Base-by-base conservation (phyloP, 2,888 invertebrate species). In the Microplitis manilae region DNA sequence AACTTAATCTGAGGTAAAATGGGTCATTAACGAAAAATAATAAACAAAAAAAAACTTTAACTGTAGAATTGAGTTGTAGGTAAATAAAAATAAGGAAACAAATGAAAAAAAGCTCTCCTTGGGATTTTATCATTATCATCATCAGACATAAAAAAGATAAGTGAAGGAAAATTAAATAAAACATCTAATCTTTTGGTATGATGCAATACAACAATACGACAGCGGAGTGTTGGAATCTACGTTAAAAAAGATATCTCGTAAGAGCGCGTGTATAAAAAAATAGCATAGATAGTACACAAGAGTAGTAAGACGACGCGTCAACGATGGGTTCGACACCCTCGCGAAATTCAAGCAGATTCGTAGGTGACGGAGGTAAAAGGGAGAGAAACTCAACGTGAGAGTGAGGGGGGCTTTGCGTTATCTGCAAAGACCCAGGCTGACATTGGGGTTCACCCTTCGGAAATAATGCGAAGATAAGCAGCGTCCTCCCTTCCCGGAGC, bases 401-500 rank as follows among this genome's bases (percentile, higher is more conserved):
- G 68, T 68, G 65, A 68, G 41, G 70, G 75, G 62, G 68, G 80
- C 81, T 79, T 79, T 83, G 82, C 86, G 89, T 89, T 89, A 89
- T 89, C 89, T 89, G 83, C 83, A 84, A 84, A 82, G 86, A 88
- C 86, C 86, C 89, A 89, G 88, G 87, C 88, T 86, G 87, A 87
- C 88, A 85, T 64, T 77, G 74, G 86, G 83, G 84, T 84, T 87
- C 87, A 86, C 88, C 89, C 89, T 89, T 89, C 84, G 89, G 89
- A 89, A 89, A 89, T 89, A 89, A 84, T 86, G 86, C 81, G 78
- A 85, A 89, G 89, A 89, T 89, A 89, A 89, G 89, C 82, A 76
- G 73, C 87, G 69, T 83, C 83, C 84, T 83, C 82, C 84, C 83
- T 81, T 82, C 81, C 81, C 81, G 69, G 61, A 73, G 79, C 76